Base-by-base conservation (phyloP, 2,888 invertebrate species). In the Thumatha senex region DNA sequence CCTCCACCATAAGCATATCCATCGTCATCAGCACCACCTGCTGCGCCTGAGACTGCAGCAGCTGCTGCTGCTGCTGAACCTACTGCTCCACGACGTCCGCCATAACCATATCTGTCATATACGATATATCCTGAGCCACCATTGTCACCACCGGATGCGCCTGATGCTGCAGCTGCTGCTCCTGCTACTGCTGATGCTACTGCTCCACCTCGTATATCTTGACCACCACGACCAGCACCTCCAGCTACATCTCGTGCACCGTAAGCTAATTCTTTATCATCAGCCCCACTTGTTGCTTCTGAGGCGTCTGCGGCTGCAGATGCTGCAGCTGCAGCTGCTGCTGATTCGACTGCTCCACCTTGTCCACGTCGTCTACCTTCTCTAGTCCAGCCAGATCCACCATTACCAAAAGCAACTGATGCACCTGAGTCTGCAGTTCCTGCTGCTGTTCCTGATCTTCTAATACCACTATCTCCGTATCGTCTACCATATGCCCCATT, bases 311-410 rank as follows among this genome's bases (percentile, higher is more conserved):
- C 24, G 8, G 31, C 31, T 10, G 12, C 40, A 7, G 45, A 34
- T 29, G 45, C 42, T 40, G 51, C 47, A n/a, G 46, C 46, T 40
- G 46, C 46, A 34, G 46, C 40, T 8, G 46, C 46, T 33, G 40
- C 18, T 40, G 46, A 18, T 30, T 38, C 46, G 0, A 8, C 31
- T 31, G 48, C 49, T 45, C 18, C 12, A 8, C 13, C 35, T 10
- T 41, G 30, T 9, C 36, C 14, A 9, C 14, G 14, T 14, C 1
- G 15, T 31, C 10, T 24, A 15, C 14, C 15, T 15, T 11, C 13
- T 7, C 35, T 2, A 30, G 5, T 5, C 30, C 5, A 8, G 11
- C 31, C 31, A 31, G 3, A 8, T 31, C 2, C 14, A 15, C 56
- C 48, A 43, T 9, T 7, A 8, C 18, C 18, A 24, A 5, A 2